A percentile compares a stretch with the other conserved stretches of the same genome.
phyloP scores from a whole-genome alignment of 2,797 vertebrate species.

The Danio kyathit region DNA sequence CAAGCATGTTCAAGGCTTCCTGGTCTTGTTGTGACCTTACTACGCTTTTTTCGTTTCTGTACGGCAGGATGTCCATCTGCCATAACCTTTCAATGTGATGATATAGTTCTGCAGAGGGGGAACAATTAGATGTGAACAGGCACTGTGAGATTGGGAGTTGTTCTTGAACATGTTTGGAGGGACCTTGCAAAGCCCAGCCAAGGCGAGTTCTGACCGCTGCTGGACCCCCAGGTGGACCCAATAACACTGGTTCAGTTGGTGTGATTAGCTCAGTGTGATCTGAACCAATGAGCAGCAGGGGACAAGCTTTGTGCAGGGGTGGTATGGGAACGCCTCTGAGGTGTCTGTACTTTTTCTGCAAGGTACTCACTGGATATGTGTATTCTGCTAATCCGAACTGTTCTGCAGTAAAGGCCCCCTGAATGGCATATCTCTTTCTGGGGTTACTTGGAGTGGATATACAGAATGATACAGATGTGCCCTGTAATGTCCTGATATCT shows the following conservation, averaged over 20 bases:
- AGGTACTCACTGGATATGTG: not conserved
- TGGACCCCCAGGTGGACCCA: too few relatives aligned
- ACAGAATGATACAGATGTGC: not conserved
- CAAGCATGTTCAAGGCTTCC: not conserved
- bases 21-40: not conserved
- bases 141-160: not conserved
- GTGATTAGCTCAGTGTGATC: slow-evolving; percentile 31
- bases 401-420: not conserved
- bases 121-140: not conserved
- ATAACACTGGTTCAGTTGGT: too few relatives aligned
- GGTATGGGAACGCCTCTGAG: not conserved
- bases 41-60: not conserved
- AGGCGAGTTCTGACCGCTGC: too few relatives aligned
- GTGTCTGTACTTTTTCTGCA: slow-evolving; percentile 18
- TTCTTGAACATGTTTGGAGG: not conserved
- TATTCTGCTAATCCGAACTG: not conserved
- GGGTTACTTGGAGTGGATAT: not conserved
- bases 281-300: slow-evolving; percentile 18
- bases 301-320: not conserved
- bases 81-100: not conserved
- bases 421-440: not conserved
- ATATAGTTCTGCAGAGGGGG: not conserved
- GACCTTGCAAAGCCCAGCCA: too few relatives aligned
- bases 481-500: not conserved
- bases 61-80: not conserved